Evolutionary conservation across 2,113 vertebrate genomes (phyloP).

Genomic region (Rana temporaria): DNA sequence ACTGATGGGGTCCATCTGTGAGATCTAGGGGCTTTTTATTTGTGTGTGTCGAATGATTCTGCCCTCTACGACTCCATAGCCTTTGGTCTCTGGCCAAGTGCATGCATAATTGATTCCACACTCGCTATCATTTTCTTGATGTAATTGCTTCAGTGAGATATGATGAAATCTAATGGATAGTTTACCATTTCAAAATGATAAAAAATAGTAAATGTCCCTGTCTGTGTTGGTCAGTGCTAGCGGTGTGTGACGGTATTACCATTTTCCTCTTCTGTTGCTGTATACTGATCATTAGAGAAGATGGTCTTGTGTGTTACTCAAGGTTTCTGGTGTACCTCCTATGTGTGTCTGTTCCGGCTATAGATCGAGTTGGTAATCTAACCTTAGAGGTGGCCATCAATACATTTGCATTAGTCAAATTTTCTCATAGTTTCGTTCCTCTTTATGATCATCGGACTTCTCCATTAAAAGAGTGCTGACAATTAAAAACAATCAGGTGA

Average conservation of each 20-base stretch:
- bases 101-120: conserved; percentile 99
- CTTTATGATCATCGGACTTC: too few relatives aligned
- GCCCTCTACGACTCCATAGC: conserved; percentile 90
- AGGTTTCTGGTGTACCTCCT: neutral
- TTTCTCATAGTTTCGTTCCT: too few relatives aligned
- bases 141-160: conserved; percentile 99
- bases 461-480: too few relatives aligned
- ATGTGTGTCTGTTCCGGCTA: neutral
- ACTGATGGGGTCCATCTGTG: conserved; percentile 98
- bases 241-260: conserved; percentile 56
- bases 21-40: conserved; percentile 87
- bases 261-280: conserved; percentile 29
- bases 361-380: neutral
- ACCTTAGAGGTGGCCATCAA: too few relatives aligned
- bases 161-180: conserved; percentile 99
- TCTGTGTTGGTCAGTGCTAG: conserved; percentile 43
- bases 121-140: conserved; percentile 98
- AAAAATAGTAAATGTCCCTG: conserved; percentile 74
- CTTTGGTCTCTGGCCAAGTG: conserved; percentile 95
- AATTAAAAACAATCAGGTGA: too few relatives aligned
- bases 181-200: conserved; percentile 88
- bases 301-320: neutral
- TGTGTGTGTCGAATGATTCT: conserved; percentile 83
- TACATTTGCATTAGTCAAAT: too few relatives aligned
- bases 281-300: neutral